Evolutionary conservation across 2,797 vertebrate species (phyloP).

Genomic region (Crypturellus tataupa): DNA sequence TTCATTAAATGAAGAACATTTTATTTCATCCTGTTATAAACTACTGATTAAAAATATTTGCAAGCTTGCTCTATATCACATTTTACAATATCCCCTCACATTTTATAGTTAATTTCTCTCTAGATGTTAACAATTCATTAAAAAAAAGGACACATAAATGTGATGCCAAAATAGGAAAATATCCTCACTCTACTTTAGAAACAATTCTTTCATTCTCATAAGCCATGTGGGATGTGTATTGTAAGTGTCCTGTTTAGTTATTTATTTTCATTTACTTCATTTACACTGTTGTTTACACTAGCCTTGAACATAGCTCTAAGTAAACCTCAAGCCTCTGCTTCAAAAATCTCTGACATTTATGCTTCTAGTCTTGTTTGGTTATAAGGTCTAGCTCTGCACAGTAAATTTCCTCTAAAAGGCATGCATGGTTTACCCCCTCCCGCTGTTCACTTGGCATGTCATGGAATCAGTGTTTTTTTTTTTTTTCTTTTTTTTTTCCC

Average conservation of each 20-base stretch:
- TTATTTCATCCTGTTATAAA: background rate
- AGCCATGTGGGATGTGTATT: background rate
- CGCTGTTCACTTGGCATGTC: conserved; percentile 15
- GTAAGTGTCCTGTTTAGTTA: background rate
- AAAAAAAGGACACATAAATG: background rate
- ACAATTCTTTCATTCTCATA: background rate
- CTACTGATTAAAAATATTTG: background rate
- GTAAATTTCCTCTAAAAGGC: conserved; percentile 31
- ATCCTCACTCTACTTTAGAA: background rate
- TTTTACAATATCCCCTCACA: background rate
- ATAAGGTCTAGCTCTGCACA: conserved; percentile 16
- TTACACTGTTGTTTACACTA: background rate
- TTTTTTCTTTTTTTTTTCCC: background rate
- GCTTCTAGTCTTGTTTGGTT: background rate
- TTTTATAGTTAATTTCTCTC: background rate
- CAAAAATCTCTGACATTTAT: conserved; percentile 22
- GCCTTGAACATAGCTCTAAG: background rate
- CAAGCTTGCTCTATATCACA: background rate
- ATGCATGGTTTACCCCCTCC: background rate
- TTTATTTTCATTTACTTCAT: background rate
- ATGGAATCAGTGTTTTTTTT: background rate
- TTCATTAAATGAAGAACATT: background rate
- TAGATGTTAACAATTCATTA: background rate
- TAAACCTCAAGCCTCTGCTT: background rate
- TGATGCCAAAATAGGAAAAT: background rate